Conservation (phyloP, 2,888 invertebrate genomes). For the Agrochola circellaris region DNA sequence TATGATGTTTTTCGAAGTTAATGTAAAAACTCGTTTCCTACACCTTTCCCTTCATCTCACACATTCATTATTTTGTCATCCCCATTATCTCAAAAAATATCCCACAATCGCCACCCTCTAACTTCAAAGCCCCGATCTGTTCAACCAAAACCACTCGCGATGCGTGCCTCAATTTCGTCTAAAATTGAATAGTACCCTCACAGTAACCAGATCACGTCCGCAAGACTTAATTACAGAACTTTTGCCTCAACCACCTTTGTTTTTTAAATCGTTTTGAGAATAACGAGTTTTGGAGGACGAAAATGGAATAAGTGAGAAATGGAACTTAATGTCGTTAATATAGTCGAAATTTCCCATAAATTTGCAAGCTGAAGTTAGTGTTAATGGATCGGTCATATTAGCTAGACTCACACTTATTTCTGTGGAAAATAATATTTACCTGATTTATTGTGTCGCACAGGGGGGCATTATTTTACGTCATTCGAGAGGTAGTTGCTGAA, state of each 20-base stretch:
- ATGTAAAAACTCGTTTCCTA: background rate
- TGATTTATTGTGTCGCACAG: too few relatives aligned
- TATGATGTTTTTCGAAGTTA: background rate
- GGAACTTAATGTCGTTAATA: background rate
- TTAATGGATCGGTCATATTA: too few relatives aligned
- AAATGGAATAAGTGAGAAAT: background rate
- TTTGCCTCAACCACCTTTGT: conserved; percentile 57
- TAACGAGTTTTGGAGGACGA: conserved; percentile 10
- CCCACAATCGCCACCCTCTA: background rate
- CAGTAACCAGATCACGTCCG: conserved; percentile 62
- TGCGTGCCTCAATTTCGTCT: conserved; percentile 66
- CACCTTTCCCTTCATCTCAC: background rate
- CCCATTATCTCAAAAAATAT: background rate
- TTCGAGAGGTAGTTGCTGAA: too few relatives aligned
- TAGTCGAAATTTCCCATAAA: background rate
- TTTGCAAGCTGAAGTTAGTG: too few relatives aligned
- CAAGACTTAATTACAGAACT: conserved; percentile 65
- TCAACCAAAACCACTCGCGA: conserved; percentile 48
- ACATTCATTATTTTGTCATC: background rate
- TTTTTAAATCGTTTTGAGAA: conserved; percentile 44
- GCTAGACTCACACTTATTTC: too few relatives aligned
- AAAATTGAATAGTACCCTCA: conserved; percentile 64
- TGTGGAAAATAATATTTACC: too few relatives aligned
- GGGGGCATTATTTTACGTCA: too few relatives aligned
- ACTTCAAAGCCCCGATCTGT: conserved; percentile 35